Conservation (phyloP, 2,113 vertebrate species). For the Corythornis cristatus region DNA sequence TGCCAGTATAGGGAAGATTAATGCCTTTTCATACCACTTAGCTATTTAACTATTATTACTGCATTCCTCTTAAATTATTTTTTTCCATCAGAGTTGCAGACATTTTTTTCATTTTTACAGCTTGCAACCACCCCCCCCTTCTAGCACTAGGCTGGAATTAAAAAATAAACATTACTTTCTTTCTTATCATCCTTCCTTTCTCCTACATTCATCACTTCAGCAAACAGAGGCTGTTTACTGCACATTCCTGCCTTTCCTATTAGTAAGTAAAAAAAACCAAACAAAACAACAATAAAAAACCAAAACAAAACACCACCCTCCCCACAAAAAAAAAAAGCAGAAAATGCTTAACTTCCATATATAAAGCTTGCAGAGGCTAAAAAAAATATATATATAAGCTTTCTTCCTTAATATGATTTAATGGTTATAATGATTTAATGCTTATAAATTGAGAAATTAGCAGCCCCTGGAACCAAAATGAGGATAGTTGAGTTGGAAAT, state of each 20-base stretch:
- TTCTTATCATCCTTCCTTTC: background rate
- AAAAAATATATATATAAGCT: background rate
- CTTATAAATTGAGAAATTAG: conserved; percentile 18
- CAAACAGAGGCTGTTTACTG: background rate
- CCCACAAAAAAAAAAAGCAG: background rate
- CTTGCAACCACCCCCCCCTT: background rate
- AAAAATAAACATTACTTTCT: background rate
- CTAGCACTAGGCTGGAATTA: background rate
- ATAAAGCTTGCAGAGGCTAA: background rate
- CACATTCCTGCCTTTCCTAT: background rate
- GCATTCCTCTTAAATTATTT: background rate
- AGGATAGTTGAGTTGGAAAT: background rate
- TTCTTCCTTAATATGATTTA: conserved; percentile 34
- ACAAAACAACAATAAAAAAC: background rate
- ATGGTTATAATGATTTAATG: conserved; percentile 13
- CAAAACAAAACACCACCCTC: too few relatives aligned
- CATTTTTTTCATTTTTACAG: background rate
- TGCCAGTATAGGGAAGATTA: conserved; percentile 17
- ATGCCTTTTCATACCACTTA: background rate
- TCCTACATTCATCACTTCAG: background rate
- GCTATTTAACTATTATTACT: background rate
- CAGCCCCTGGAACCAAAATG: background rate
- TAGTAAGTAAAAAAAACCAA: background rate
- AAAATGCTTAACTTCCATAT: background rate
- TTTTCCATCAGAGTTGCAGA: conserved; percentile 16